Evolutionary conservation across 2,888 invertebrate species (phyloP), one percentile per base, ranked within the genome.

Genomic region (Mythimna lalbum): DNA sequence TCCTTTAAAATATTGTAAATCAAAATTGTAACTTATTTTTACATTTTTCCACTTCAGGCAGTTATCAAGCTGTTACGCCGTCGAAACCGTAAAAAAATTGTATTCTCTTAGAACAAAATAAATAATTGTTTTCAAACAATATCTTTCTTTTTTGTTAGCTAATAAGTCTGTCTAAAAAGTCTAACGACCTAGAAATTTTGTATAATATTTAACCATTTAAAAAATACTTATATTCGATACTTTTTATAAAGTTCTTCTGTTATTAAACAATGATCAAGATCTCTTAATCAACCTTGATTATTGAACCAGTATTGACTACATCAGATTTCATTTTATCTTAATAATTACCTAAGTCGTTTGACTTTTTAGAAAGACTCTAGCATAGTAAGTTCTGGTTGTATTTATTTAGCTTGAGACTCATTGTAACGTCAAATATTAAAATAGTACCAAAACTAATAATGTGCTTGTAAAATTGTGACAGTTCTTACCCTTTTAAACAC

Each of bases 1-100:
- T 83, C 85, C 81, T 73, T 76, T 76, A 66, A 63, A 19, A 77
- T 73, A 63, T 47, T 33, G 36, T 50, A 68, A 27, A 65, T 65
- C 27, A 57, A 72, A 69, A 63, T 57, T 69, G 67, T 68, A 68
- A 76, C 71, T 71, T 60, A 65, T 43, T 76, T 64, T 63, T 66
- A 50, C 12, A 50, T 47, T 33, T 33, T 21, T 49, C 59, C 21
- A 17, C 5, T 52, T 47, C 19, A 36, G 39, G 52, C 57, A 59
- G 10, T 21, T 43, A 23, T 43, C n/a, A 27, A 59, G 43, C 59
- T 23, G 27, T 49, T 39, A 67, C n/a, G n/a, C n/a, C n/a, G 39
- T 55, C 19, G 4, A 60, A 14, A 39, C 56, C 6, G 14, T 4
- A 12, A 27, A 43, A n/a, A 60, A 12, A 17, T 4, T n/a, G 12